A percentile compares a stretch with the other conserved stretches of the same genome.
These are phyloP conservation scores for Coryphaenoides rupestris DNA, from an alignment of 2,113 vertebrate genomes.

Conservation along the genomic window DNA sequence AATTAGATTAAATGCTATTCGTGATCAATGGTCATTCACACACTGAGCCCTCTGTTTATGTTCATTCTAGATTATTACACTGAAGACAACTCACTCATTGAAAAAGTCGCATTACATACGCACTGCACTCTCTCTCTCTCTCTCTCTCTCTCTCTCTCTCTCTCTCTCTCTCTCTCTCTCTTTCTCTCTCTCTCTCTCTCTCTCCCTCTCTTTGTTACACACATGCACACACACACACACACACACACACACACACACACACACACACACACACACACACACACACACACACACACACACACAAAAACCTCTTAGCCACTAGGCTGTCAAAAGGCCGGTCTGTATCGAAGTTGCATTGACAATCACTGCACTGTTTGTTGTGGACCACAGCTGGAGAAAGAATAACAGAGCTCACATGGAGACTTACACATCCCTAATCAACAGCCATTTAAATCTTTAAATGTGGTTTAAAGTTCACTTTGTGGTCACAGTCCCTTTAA, in stretches of 20 bases:
- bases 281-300: slow-evolving; percentile 21
- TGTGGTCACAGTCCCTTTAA: slow-evolving; percentile 8
- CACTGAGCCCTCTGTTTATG: slow-evolving; percentile 49
- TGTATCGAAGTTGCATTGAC: slow-evolving; percentile 66
- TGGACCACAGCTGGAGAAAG: slow-evolving; percentile 69
- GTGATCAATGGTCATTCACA: slow-evolving; percentile 39
- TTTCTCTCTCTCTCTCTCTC: no score
- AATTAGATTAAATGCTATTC: slow-evolving; percentile 34
- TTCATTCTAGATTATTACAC: slow-evolving; percentile 58
- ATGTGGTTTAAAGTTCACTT: background rate
- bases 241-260: background rate
- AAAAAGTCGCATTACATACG: slow-evolving; percentile 47
- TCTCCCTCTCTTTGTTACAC: slow-evolving; percentile 11
- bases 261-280: slow-evolving; percentile 13
- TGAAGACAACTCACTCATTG: slow-evolving; percentile 62
- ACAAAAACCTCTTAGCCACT: slow-evolving; percentile 36
- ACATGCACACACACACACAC: slow-evolving; percentile 21
- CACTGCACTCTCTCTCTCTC: no score
- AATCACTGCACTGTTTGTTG: slow-evolving; percentile 69
- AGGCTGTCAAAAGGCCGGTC: slow-evolving; percentile 68
- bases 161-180: no score
- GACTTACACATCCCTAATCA: slow-evolving; percentile 46
- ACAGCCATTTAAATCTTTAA: slow-evolving; percentile 33
- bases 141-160: no score
- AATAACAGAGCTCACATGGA: slow-evolving; percentile 48